These are phyloP conservation scores for Sphaeridia pumilis DNA, from an alignment of 2,888 invertebrate species.

Conservation along the genomic window DNA sequence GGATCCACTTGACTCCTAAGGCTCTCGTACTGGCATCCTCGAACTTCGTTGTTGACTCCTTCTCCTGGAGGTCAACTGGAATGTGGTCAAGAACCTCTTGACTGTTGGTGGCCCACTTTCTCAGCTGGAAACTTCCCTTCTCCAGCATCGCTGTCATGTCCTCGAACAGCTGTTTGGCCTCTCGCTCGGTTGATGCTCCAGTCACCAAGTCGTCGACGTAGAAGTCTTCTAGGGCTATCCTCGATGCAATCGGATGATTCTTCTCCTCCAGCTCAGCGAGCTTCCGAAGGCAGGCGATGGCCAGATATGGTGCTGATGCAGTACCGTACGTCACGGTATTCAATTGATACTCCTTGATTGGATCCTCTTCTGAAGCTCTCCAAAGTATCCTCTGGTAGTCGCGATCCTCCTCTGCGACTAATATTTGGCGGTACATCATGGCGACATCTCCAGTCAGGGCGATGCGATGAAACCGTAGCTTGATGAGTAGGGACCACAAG, in stretches of 20 bases:
- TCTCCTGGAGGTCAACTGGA: not conserved
- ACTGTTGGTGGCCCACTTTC: slow-evolving; percentile 26
- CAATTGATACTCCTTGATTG: slow-evolving; percentile 24
- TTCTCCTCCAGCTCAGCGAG: slow-evolving; percentile 31
- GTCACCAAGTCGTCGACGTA: slow-evolving; percentile 38
- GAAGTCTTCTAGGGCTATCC: slow-evolving; percentile 17
- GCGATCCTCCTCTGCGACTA: slow-evolving; percentile 32
- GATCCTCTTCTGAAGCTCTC: slow-evolving; percentile 30
- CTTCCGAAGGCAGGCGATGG: slow-evolving; percentile 34
- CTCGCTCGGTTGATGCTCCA: slow-evolving; percentile 24
- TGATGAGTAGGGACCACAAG: slow-evolving; percentile 31
- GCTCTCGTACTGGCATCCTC: slow-evolving; percentile 6
- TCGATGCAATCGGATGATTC: slow-evolving; percentile 16
- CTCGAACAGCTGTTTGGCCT: slow-evolving; percentile 19
- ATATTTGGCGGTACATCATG: slow-evolving; percentile 37
- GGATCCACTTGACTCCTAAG: slow-evolving; percentile 15
- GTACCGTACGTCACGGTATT: slow-evolving; percentile 38
- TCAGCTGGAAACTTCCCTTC: slow-evolving; percentile 19
- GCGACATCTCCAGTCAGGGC: slow-evolving; percentile 36
- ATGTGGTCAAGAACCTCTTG: not conserved
- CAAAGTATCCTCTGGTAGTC: slow-evolving; percentile 39
- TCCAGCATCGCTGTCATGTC: slow-evolving; percentile 16
- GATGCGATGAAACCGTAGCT: slow-evolving; percentile 34
- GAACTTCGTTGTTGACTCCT: not conserved
- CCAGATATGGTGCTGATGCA: slow-evolving; percentile 36